Evolutionary conservation across 2,888 invertebrate genomes (phyloP), one percentile per base, ranked within the genome.

Genomic region (Aphidoletes aphidimyza): DNA sequence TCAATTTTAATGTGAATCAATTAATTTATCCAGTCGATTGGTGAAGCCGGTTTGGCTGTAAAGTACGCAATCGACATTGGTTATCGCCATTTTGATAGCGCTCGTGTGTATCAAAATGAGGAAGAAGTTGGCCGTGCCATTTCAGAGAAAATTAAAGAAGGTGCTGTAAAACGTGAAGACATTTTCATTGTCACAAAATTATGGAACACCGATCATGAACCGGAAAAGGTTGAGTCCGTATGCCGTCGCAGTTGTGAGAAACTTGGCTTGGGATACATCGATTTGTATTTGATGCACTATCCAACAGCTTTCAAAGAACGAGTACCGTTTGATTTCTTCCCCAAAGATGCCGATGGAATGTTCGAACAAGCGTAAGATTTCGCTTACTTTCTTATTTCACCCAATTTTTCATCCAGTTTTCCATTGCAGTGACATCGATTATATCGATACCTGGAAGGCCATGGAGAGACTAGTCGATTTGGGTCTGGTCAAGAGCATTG

Each of bases 131-230:
- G 81, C 3, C 37, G 39, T 39, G 37, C 81, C 3, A n/a, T 81
- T 22, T n/a, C 5, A 39, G 22, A 37, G 8, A 81, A 81, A 81
- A 81, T 81, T 39, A 5, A 6, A 5, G 81, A 81, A 19, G 81
- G 81, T 1, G 39, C 39, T 3, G 39, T 81, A 2, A 81, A 81
- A 37, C 81, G 81, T 2, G 81, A 81, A n/a, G 81, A 81, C n/a
- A 81, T 81, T 9, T 81, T 81, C 11, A 39, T 81, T n/a, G 22
- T 22, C 6, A 81, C 81, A 2, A 81, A 81, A 39, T 89, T 96
- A 5, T 97, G 97, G 97, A 96, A 96, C 90, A 96, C 95, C 0
- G 96, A 93, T 90, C 98, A 98, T 89, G 93, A 93, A 19, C 92
- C 93, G 0, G 94, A 96, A 85, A 90, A 94, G 86, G 97, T 97